Conservation (phyloP, 2,888 invertebrate species). For the Allolobophora icterica region DNA sequence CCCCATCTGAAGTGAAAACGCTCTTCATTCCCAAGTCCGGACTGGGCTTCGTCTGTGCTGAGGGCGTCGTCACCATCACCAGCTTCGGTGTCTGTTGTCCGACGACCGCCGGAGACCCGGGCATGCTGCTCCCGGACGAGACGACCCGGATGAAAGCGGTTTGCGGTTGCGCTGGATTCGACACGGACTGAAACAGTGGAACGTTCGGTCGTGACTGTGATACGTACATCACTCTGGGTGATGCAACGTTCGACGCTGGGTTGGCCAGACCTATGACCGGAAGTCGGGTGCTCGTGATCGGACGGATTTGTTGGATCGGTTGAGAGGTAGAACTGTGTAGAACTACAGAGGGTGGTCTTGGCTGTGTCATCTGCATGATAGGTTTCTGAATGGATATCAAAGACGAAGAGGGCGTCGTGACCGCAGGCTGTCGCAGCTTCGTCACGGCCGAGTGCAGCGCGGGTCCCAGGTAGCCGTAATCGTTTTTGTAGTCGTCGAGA, state of each 20-base stretch:
- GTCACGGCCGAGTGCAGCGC: conserved; percentile 68
- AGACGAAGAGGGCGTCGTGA: background rate
- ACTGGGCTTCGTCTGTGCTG: background rate
- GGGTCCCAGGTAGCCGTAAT: conserved; percentile 86
- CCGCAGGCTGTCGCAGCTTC: conserved; percentile 72
- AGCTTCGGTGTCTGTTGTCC: background rate
- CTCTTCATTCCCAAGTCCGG: conserved; percentile 19
- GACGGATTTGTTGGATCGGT: background rate
- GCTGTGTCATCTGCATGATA: background rate
- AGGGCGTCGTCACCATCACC: background rate
- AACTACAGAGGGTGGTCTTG: background rate
- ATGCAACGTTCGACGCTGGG: background rate
- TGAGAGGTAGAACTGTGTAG: background rate
- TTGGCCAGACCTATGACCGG: background rate
- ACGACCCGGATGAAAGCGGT: conserved; percentile 18
- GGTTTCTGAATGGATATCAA: background rate
- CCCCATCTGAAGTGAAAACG: background rate
- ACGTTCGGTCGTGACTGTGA: background rate
- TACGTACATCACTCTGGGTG: background rate
- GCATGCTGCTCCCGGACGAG: background rate
- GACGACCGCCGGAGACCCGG: background rate
- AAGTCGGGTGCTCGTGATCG: background rate
- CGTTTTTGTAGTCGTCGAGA: conserved; percentile 84
- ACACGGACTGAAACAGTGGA: background rate
- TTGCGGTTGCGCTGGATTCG: background rate